Conservation (phyloP, 2,888 invertebrate genomes). For the Cenopis cana region DNA sequence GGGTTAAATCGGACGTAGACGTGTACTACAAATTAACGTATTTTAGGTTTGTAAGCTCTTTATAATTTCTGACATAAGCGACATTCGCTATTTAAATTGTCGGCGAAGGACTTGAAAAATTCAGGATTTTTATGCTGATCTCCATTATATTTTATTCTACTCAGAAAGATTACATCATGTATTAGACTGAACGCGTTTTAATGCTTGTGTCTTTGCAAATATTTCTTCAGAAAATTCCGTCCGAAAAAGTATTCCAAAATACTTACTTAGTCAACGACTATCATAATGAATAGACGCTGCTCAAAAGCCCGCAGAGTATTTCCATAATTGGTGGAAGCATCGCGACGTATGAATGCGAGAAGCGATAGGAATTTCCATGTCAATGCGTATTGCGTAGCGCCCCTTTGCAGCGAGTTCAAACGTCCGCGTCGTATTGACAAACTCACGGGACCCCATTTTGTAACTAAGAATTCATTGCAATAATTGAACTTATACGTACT, state of each 20-base stretch:
- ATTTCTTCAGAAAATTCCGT: background rate
- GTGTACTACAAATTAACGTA: too few species aligned
- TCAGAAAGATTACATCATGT: too few species aligned
- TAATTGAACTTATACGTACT: background rate
- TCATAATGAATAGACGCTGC: background rate
- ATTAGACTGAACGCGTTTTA: too few species aligned
- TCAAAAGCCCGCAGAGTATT: slow-evolving; percentile 16
- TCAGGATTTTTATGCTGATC: too few species aligned
- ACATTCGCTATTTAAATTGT: too few species aligned
- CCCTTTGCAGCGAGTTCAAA: slow-evolving; percentile 28
- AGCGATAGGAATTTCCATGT: slow-evolving; percentile 38
- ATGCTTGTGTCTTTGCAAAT: too few species aligned
- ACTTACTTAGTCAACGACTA: background rate
- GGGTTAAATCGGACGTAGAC: background rate
- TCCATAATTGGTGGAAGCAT: slow-evolving; percentile 23
- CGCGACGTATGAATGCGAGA: slow-evolving; percentile 23
- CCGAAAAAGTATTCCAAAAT: background rate
- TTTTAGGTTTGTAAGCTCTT: too few species aligned
- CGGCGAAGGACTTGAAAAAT: too few species aligned
- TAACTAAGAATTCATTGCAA: background rate
- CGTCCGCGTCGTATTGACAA: background rate
- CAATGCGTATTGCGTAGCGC: slow-evolving; percentile 31
- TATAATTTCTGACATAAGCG: too few species aligned
- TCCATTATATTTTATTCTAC: too few species aligned
- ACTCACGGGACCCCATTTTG: background rate